Conservation (phyloP, 2,797 vertebrate species). For the Sparidentex hasta region DNA sequence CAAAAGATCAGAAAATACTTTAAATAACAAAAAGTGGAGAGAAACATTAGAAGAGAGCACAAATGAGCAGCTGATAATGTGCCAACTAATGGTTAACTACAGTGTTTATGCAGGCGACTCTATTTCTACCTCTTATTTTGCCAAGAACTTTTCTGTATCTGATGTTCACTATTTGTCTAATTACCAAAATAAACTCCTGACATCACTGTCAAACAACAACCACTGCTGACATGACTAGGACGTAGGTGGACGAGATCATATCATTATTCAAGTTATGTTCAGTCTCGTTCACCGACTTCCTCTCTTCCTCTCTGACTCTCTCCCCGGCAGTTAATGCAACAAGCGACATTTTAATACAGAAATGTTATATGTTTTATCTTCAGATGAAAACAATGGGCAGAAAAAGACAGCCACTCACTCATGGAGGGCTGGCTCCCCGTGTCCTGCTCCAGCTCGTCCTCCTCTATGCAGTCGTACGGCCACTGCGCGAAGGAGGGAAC, state of each 20-base stretch:
- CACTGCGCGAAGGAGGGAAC: slow-evolving; percentile 83
- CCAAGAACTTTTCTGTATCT: background rate
- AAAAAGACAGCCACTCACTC: slow-evolving; percentile 71
- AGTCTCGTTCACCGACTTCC: background rate
- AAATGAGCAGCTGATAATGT: background rate
- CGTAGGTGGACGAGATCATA: too few relatives aligned
- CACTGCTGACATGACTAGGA: too few relatives aligned
- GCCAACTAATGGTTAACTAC: background rate
- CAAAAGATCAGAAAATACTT: background rate
- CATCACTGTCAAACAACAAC: too few relatives aligned
- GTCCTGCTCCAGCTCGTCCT: slow-evolving; percentile 90
- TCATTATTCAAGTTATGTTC: too few relatives aligned
- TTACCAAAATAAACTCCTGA: background rate
- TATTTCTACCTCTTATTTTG: background rate
- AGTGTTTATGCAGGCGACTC: background rate
- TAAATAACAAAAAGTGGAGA: too few relatives aligned
- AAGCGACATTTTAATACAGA: too few relatives aligned
- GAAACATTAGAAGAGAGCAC: too few relatives aligned
- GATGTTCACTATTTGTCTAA: background rate
- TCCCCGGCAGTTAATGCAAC: too few relatives aligned
- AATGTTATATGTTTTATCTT: background rate
- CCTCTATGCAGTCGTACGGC: slow-evolving; percentile 88
- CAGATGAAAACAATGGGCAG: background rate
- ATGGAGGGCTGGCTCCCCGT: slow-evolving; percentile 82
- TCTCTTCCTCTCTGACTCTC: background rate